Evolutionary conservation across 2,888 invertebrate genomes (phyloP), one percentile per base, ranked within the genome.

Genomic region (Calameuta filiformis): DNA sequence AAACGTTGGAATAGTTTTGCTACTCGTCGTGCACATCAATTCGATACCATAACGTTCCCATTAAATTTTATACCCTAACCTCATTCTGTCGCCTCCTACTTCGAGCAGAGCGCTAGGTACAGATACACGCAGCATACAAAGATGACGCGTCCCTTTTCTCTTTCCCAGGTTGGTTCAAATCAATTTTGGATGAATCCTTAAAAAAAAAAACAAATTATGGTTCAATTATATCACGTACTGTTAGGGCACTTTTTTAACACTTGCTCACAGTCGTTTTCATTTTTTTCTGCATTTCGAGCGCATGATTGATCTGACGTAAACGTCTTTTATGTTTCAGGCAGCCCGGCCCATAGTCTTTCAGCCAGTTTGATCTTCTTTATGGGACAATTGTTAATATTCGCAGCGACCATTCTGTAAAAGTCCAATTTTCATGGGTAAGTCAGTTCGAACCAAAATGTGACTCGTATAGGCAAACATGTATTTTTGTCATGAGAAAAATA

Each of bases 321-420:
- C 12, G 30, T 79, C 35, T 79, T 79, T 77, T 81, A 76, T 83
- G 83, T 84, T 84, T 77, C 83, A 84, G 84, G 80, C 79, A 83
- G 79, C 75, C 40, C 79, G 78, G 82, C 83, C 78, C 80, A 79
- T 80, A 80, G 77, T 77, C 82, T 81, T 79, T 83, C 82, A 75
- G 82, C 81, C 79, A 82, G 81, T 73, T 78, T 83, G 77, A 79
- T 81, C 76, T 79, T 84, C 79, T 76, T 81, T 75, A 77, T 83
- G 77, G 79, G 80, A 73, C 83, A 82, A 79, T 77, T 37, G 37
- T 37, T 37, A 37, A 37, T 37, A 37, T 37, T 37, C 37, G 37
- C 37, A 4, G 37, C 37, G 12, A 37, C 12, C 12, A 37, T 37
- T 37, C 12, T 37, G 12, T 37, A 37, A 37, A 37, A 37, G 1